Evolutionary conservation across 1,140 invertebrate genomes (phyloP).

Genomic region (Drosophila busckii): DNA sequence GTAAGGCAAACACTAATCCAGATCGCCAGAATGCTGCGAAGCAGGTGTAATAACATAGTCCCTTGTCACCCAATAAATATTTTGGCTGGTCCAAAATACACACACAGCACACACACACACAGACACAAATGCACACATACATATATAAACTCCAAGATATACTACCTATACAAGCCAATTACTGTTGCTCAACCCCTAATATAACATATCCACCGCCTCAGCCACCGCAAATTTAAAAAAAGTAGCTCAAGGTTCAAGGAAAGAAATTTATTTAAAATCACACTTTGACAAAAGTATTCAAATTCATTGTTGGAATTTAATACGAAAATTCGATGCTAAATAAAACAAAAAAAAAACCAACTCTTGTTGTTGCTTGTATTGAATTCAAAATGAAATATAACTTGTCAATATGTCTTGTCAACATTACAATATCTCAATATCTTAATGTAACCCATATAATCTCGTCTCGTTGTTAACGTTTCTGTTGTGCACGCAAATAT

Average conservation of each 20-base stretch:
- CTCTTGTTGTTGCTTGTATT: no score
- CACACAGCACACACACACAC: slow-evolving; percentile 22
- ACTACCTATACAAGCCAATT: slow-evolving; percentile 16
- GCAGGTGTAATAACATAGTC: slow-evolving; percentile 53
- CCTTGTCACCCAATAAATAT: slow-evolving; percentile 34
- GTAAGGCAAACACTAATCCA: slow-evolving; percentile 36
- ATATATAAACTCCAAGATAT: background rate
- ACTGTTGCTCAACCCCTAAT: slow-evolving; percentile 27
- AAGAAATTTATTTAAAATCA: background rate
- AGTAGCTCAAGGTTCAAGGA: background rate
- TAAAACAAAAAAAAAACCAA: slow-evolving; percentile 15
- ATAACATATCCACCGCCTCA: slow-evolving; percentile 58
- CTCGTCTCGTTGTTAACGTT: slow-evolving; percentile 55
- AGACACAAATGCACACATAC: background rate
- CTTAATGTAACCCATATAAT: no score
- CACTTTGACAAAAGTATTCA: background rate
- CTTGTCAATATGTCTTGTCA: slow-evolving; percentile 56
- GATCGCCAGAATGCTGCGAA: slow-evolving; percentile 44
- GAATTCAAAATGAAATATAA: no score
- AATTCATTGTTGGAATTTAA: slow-evolving; percentile 32
- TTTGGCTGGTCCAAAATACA: slow-evolving; percentile 77
- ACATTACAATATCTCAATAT: slow-evolving; percentile 61
- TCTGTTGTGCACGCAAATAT: slow-evolving; percentile 44
- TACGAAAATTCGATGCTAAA: slow-evolving; percentile 13
- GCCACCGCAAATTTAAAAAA: no score